A percentile compares a stretch with the other conserved stretches of the same genome.
These are phyloP conservation scores for Gortyna flavago DNA, from an alignment of 2,888 invertebrate genomes.

Conservation along the genomic window DNA sequence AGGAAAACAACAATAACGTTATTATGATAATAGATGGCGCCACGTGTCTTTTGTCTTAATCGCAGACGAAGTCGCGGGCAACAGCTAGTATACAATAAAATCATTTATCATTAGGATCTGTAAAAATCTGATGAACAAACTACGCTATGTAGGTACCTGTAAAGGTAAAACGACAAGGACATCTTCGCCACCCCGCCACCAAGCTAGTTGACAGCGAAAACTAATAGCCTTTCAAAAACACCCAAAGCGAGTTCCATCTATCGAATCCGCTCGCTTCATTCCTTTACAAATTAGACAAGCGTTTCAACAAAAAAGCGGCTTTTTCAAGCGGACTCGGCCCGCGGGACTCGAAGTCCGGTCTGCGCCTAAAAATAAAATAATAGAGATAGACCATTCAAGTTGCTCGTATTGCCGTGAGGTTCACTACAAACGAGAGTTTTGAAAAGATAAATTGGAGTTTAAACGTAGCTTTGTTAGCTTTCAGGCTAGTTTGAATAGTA, in stretches of 20 bases:
- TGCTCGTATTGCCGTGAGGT: slow-evolving; percentile 33
- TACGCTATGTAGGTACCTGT: not conserved
- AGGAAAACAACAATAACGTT: too few species aligned
- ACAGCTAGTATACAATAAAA: too few species aligned
- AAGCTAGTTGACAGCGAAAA: not conserved
- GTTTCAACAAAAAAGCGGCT: slow-evolving; percentile 39
- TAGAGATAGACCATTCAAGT: slow-evolving; percentile 45
- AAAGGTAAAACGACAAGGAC: not conserved
- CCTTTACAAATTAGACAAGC: slow-evolving; percentile 47
- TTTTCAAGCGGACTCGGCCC: slow-evolving; percentile 39
- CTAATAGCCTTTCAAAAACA: slow-evolving; percentile 36
- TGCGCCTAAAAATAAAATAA: slow-evolving; percentile 60
- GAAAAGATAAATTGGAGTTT: slow-evolving; percentile 34
- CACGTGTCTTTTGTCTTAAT: too few species aligned
- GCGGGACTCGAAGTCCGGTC: slow-evolving; percentile 22
- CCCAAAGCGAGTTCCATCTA: slow-evolving; percentile 22
- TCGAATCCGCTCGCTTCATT: slow-evolving; percentile 33
- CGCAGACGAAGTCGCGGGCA: too few species aligned
- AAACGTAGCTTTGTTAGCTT: slow-evolving; percentile 25
- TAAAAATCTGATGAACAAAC: not conserved
- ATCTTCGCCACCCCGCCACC: not conserved
- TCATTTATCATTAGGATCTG: not conserved
- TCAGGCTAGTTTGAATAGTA: slow-evolving; percentile 3
- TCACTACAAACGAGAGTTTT: slow-evolving; percentile 22
- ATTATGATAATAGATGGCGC: too few species aligned